These are phyloP conservation scores for Raja brachyura DNA, from an alignment of 2,113 vertebrate genomes.

Conservation along the genomic window DNA sequence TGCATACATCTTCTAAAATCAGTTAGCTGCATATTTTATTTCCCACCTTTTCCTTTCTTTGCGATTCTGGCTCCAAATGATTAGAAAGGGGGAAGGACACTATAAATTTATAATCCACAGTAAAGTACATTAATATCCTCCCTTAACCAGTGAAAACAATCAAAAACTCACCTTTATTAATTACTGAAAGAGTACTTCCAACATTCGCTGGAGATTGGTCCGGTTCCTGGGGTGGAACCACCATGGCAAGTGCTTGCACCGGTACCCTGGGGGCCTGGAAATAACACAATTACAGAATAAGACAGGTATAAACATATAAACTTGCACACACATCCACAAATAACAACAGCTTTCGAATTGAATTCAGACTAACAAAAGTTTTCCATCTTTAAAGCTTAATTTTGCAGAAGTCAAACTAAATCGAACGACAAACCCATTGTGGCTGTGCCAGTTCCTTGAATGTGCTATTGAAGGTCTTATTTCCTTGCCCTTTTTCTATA, in stretches of 20 bases:
- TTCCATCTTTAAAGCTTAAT: not conserved
- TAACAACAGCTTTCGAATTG: not conserved
- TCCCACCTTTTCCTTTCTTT: conserved; percentile 14
- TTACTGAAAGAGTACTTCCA: conserved; percentile 68
- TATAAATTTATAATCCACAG: conserved; percentile 17
- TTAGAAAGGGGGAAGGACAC: not conserved
- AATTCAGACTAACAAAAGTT: not conserved
- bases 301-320: not conserved
- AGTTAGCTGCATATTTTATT: not conserved
- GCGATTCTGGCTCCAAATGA: not conserved
- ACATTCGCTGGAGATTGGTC: conserved; percentile 85
- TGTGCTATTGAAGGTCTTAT: too few relatives aligned
- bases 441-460: too few relatives aligned
- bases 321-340: not conserved
- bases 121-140: not conserved
- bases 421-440: too few relatives aligned
- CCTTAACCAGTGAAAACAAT: not conserved
- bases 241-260: conserved; percentile 92
- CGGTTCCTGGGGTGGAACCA: conserved; percentile 95
- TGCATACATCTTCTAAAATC: not conserved
- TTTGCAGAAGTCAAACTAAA: not conserved
- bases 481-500: not conserved
- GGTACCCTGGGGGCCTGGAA: conserved; percentile 92
- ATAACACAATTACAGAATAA: conserved; percentile 15
- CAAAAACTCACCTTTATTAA: conserved; percentile 76